Base-by-base conservation (phyloP, 2,888 invertebrate genomes). In the Galeopsomyia nigrocyanea region DNA sequence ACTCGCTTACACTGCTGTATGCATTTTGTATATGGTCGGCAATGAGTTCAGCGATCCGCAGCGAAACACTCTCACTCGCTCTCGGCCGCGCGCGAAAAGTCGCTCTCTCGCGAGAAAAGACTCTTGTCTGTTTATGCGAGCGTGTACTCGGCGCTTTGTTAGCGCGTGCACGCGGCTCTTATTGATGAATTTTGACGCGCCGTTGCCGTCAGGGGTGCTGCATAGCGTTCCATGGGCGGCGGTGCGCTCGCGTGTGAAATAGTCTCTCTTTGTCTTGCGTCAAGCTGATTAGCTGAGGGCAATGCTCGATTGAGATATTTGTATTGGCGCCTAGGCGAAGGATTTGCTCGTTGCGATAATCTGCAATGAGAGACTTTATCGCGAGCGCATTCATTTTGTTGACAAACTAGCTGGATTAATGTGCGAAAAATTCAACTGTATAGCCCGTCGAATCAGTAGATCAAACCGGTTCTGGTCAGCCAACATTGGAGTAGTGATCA, bases 1-100 rank as follows among this genome's bases (percentile, higher is more conserved):
- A 26, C 14, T n/a, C 58, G 58, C 39, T 26, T 2, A 5, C 5
- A 5, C 26, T 13, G 39, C 39, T 39, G 10, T 17, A 2, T 22
- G 68, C 50, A 69, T 72, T 75, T 77, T 76, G 76, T 73, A 72
- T 6, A 17, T 9, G n/a, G 17, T 6, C 46, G 13, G 47, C 31
- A 14, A 66, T 68, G 77, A 71, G 79, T 79, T 82, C 80, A 79
- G 70, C 79, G 78, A 79, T 78, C 81, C 81, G 81, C 81, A 75
- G 53, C 50, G 51, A 80, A 68, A 70, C 65, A 31, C 81, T 76
- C 79, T 66, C 81, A 76, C 79, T 78, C 79, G 78, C 79, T 53
- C 71, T 50, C 51, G 53, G 9, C 49, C 55, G 56, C 61, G 67
- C 62, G 69, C 62, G 69, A 69, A 69, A 69, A 65, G 51, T 68